A percentile compares a stretch with the other conserved stretches of the same genome.
These are phyloP conservation scores for Heliangelus exortis DNA, from an alignment of 2,797 vertebrate genomes.

Conservation along the genomic window DNA sequence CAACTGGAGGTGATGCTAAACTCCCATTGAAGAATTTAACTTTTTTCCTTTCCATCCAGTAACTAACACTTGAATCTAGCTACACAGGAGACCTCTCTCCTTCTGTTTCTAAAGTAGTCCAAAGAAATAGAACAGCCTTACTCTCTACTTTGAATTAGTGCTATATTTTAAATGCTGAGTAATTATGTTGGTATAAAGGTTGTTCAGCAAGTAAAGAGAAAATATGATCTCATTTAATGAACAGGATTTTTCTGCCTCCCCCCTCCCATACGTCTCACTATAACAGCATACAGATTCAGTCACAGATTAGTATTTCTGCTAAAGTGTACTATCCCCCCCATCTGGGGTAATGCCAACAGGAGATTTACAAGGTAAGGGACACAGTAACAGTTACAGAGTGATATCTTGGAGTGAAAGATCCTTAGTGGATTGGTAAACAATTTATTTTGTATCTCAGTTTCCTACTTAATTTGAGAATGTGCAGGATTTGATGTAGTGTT, in stretches of 20 bases:
- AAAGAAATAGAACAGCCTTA: neutral
- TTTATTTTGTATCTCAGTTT: neutral
- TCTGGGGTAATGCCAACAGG: neutral
- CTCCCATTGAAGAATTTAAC: neutral
- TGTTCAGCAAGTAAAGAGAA: neutral
- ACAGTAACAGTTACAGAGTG: neutral
- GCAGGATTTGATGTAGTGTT: neutral
- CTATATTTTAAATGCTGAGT: neutral
- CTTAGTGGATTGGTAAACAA: neutral
- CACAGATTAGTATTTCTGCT: neutral
- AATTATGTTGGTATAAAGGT: neutral
- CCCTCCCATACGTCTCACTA: rapidly evolving
- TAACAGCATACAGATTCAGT: neutral
- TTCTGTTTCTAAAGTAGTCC: neutral
- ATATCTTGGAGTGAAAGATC: neutral
- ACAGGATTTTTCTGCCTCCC: neutral
- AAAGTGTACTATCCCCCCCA: neutral
- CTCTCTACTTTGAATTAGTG: neutral
- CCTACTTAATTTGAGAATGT: rapidly evolving
- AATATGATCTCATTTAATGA: neutral
- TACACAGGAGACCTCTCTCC: neutral
- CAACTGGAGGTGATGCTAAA: neutral
- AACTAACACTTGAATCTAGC: neutral
- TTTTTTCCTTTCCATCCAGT: neutral
- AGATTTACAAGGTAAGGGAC: neutral